Conservation (phyloP, 2,797 vertebrate genomes). For the Acrocephalus scirpaceus region DNA sequence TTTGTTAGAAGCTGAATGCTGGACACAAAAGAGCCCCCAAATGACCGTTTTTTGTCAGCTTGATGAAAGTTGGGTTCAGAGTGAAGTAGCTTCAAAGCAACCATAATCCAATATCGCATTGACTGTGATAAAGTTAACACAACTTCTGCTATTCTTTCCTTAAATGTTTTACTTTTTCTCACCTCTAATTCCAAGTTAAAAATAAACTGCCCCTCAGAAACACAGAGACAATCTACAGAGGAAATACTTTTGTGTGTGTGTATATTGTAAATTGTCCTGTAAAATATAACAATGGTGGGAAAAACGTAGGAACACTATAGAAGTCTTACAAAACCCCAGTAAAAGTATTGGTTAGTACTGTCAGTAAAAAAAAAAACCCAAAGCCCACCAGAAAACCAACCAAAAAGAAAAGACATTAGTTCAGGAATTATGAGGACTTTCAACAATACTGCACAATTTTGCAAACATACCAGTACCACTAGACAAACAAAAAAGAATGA, state of each 20-base stretch:
- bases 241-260: constrained; percentile 72
- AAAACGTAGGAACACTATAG: constrained; percentile 66
- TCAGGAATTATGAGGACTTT: constrained; percentile 35
- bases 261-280: constrained; percentile 83
- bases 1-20: constrained; percentile 64
- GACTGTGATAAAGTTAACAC: constrained; percentile 35
- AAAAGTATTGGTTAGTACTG: constrained; percentile 44
- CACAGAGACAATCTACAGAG: constrained; percentile 78
- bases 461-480: constrained; percentile 35
- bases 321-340: constrained; percentile 49
- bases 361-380: not conserved
- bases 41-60: constrained; percentile 59
- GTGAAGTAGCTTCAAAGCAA: constrained; percentile 38
- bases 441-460: constrained; percentile 47
- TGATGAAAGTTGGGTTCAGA: constrained; percentile 61
- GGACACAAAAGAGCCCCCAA: constrained; percentile 63
- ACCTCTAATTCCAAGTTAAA: constrained; percentile 78
- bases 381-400: not conserved
- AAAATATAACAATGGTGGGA: constrained; percentile 84
- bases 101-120: not conserved
- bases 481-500: constrained; percentile 29
- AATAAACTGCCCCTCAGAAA: constrained; percentile 76
- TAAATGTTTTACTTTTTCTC: constrained; percentile 65
- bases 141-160: constrained; percentile 62
- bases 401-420: not conserved